These are phyloP conservation scores for Falco naumanni DNA, from an alignment of 2,797 vertebrate species.

Conservation along the genomic window DNA sequence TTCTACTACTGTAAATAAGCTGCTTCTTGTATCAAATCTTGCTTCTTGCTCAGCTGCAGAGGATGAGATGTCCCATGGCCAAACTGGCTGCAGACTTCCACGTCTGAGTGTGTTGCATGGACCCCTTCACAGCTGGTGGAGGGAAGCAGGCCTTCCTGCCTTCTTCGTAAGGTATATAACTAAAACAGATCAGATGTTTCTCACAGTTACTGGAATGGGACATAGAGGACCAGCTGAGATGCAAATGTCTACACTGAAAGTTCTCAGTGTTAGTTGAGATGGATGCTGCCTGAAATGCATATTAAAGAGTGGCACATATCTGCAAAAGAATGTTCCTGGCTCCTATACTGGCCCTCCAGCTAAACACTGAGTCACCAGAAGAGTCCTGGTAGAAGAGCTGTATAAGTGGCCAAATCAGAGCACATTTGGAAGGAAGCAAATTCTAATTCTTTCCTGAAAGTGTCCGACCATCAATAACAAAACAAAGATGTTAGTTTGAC, in stretches of 20 bases:
- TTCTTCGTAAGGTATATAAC: neutral
- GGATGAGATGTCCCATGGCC: neutral
- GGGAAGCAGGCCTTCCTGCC: neutral
- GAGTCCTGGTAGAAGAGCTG: neutral
- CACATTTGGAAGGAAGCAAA: neutral
- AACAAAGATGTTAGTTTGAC: neutral
- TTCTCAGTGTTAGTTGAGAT: neutral
- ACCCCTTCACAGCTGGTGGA: neutral
- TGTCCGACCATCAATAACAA: neutral
- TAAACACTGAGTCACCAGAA: neutral
- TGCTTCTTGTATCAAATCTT: neutral
- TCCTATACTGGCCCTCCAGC: neutral
- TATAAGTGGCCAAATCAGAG: neutral
- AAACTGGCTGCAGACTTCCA: neutral
- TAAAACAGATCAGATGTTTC: neutral
- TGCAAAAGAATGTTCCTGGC: neutral
- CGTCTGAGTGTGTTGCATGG: fast-evolving
- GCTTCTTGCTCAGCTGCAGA: neutral
- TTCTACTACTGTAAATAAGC: neutral
- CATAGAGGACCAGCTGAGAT: neutral
- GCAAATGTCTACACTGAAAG: neutral
- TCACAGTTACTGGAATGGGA: neutral
- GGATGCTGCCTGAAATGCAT: neutral
- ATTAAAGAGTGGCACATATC: neutral
- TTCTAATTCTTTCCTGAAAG: neutral